These are phyloP conservation scores for Helicolenus hilgendorfi DNA, from an alignment of 2,797 vertebrate genomes.

Conservation along the genomic window DNA sequence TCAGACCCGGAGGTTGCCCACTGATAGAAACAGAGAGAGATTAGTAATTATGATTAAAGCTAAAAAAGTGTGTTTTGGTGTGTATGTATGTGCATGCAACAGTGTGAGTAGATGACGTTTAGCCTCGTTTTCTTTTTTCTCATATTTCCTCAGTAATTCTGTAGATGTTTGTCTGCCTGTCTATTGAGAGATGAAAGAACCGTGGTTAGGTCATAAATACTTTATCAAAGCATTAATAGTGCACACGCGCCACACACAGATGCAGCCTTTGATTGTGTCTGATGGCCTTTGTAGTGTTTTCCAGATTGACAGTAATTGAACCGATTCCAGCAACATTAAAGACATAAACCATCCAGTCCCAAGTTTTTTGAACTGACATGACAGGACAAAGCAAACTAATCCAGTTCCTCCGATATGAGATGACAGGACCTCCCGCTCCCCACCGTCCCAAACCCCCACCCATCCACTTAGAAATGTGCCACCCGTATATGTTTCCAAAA, in stretches of 20 bases:
- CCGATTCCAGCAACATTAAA: constrained; percentile 80
- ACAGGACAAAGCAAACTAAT: constrained; percentile 70
- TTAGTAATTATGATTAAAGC: constrained; percentile 1
- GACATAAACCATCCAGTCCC: constrained; percentile 66
- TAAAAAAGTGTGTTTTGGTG: neutral
- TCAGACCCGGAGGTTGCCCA: no score
- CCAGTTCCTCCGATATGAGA: constrained; percentile 12
- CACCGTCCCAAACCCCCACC: constrained; percentile 17
- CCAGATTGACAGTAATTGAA: constrained; percentile 82
- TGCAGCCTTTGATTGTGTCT: constrained; percentile 62
- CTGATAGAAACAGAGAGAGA: neutral
- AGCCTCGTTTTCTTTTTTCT: constrained; percentile 2
- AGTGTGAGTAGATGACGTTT: constrained; percentile 25
- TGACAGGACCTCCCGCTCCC: constrained; percentile 58
- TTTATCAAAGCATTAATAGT: constrained; percentile 76
- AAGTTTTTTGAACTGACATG: constrained; percentile 64
- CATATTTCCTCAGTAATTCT: constrained; percentile 24
- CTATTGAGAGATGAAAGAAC: constrained; percentile 71
- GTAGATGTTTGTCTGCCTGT: constrained; percentile 52
- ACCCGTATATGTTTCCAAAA: constrained; percentile 31
- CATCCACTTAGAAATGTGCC: constrained; percentile 41
- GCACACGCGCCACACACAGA: constrained; percentile 19
- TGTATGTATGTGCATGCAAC: neutral
- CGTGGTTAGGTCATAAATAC: constrained; percentile 79
- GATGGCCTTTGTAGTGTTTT: constrained; percentile 80